A percentile compares a stretch with the other conserved stretches of the same genome.
Conservation (phyloP, 2,888 invertebrate species). For the Tricholauxania praeusta region DNA sequence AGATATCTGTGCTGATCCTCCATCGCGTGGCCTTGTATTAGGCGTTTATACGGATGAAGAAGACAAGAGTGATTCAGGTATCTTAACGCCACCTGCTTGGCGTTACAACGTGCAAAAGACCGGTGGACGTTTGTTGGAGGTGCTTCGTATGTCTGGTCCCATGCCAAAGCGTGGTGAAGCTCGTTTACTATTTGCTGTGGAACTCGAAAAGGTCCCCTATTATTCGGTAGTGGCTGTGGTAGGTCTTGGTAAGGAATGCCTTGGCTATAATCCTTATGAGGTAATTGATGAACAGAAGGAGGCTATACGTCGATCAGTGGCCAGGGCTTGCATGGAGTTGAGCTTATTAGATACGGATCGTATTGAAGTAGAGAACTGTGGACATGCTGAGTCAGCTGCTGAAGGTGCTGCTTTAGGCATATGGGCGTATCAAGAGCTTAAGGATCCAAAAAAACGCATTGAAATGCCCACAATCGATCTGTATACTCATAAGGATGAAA, state of each 20-base stretch:
- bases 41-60: constrained; percentile 76
- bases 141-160: constrained; percentile 70
- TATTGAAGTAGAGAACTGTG: constrained; percentile 80
- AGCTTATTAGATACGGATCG: constrained; percentile 70
- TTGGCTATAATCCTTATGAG: constrained; percentile 76
- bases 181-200: constrained; percentile 76
- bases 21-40: constrained; percentile 71
- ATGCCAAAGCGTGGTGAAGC: constrained; percentile 70
- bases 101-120: constrained; percentile 71
- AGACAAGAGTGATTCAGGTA: constrained; percentile 70
- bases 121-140: constrained; percentile 71
- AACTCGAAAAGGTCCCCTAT: constrained; percentile 66
- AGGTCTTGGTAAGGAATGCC: constrained; percentile 79
- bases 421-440: constrained; percentile 76
- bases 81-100: constrained; percentile 74
- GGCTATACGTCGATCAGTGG: constrained; percentile 78
- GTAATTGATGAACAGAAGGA: constrained; percentile 81
- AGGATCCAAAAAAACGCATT: constrained; percentile 56
- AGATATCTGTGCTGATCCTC: constrained; percentile 63
- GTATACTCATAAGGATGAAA: constrained; percentile 72
- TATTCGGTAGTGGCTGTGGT: constrained; percentile 79
- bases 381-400: constrained; percentile 81
- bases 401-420: constrained; percentile 80
- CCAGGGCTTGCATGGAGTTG: constrained; percentile 72
- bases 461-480: constrained; percentile 65